Conservation (phyloP, 1,140 invertebrate genomes). For the Psilanteris sp. region DNA sequence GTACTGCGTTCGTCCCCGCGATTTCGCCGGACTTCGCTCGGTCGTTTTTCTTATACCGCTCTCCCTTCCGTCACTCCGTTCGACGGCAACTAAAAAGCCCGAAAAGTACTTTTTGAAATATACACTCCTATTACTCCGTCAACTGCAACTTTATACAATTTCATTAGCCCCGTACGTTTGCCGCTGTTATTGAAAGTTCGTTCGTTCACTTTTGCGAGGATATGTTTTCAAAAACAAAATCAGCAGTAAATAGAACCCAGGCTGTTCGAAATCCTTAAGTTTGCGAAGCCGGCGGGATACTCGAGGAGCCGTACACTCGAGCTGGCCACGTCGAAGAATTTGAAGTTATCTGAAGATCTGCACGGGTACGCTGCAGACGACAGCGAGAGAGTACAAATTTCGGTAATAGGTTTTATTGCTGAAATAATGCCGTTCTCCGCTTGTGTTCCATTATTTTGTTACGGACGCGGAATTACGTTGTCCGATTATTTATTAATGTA, state of each 20-base stretch:
- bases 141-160: slow-evolving; percentile 39
- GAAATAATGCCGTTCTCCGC: slow-evolving; percentile 32
- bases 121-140: slow-evolving; percentile 20
- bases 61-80: no score
- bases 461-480: slow-evolving; percentile 16
- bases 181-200: slow-evolving; percentile 38
- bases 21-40: no score
- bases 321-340: slow-evolving; percentile 51
- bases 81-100: no score
- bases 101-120: no score
- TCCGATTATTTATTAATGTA: slow-evolving; percentile 42
- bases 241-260: slow-evolving; percentile 31
- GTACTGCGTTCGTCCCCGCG: no score
- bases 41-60: no score
- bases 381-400: slow-evolving; percentile 64
- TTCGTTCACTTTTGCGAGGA: slow-evolving; percentile 29
- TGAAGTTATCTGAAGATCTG: slow-evolving; percentile 52
- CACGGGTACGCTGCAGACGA: slow-evolving; percentile 48
- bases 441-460: slow-evolving; percentile 49
- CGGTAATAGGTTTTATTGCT: slow-evolving; percentile 60
- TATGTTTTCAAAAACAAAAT: slow-evolving; percentile 57
- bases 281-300: slow-evolving; percentile 51
- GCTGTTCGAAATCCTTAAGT: slow-evolving; percentile 52
- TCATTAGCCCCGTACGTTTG: slow-evolving; percentile 34
- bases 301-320: slow-evolving; percentile 16